phyloP scores from a whole-genome alignment of 64 coral and sea anemone genomes.

The Porites lutea region DNA sequence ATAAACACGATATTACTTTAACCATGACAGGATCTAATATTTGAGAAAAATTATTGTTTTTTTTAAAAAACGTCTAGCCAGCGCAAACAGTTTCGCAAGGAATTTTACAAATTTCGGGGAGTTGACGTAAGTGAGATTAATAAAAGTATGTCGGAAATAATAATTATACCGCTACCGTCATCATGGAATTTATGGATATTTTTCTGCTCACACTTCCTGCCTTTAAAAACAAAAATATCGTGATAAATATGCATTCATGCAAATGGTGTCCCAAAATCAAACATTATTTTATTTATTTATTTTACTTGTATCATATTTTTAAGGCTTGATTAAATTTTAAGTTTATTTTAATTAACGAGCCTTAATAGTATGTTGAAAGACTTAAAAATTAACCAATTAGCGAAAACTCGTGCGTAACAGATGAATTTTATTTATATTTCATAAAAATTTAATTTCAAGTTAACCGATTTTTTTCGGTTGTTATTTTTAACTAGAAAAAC shows the following conservation, averaged over 20 bases:
- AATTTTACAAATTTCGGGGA: constrained; percentile 21
- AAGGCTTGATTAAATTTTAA: background rate
- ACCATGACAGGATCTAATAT: background rate
- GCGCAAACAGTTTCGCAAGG: background rate
- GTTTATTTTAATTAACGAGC: background rate
- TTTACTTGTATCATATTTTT: background rate
- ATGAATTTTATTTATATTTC: no score
- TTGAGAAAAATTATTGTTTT: background rate
- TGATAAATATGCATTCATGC: background rate
- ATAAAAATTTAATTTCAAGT: background rate
- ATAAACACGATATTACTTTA: background rate
- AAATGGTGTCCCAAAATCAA: background rate
- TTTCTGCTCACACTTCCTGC: background rate
- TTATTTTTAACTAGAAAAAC: background rate
- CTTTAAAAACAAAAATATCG: background rate
- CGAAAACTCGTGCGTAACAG: background rate
- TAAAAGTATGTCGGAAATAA: background rate
- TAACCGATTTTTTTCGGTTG: background rate
- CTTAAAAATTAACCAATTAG: background rate
- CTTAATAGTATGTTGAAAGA: background rate
- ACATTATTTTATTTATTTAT: background rate
- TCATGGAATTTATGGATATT: background rate
- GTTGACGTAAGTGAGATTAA: background rate
- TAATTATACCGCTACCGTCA: background rate
- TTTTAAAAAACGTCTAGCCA: background rate